Percentiles rank a stretch among this genome's conserved stretches.
Evolutionary conservation across 2,888 invertebrate genomes (phyloP).

Genomic region (Lottia gigantea): DNA sequence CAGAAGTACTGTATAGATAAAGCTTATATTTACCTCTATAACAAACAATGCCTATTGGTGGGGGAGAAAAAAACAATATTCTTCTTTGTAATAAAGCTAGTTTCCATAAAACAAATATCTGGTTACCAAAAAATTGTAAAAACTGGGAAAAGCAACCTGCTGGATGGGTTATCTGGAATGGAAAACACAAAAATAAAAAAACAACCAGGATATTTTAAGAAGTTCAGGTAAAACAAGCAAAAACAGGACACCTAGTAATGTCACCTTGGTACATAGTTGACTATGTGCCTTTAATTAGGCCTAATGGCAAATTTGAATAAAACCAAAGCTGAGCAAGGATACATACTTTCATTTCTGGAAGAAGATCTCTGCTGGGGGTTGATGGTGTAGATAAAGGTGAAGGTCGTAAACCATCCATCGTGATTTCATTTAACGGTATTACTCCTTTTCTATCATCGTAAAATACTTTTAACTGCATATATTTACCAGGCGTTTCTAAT

Average conservation of each 20-base stretch:
- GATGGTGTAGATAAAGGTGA: slow-evolving; percentile 51
- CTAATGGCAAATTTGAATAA: too few species aligned
- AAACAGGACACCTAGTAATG: too few species aligned
- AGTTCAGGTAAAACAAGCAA: too few species aligned
- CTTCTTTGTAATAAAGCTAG: slow-evolving; percentile 66
- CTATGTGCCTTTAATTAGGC: too few species aligned
- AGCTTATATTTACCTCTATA: slow-evolving; percentile 61
- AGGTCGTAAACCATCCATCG: slow-evolving; percentile 38
- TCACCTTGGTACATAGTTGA: too few species aligned
- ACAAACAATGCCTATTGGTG: slow-evolving; percentile 69
- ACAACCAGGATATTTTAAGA: too few species aligned
- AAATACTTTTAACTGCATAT: slow-evolving; percentile 63
- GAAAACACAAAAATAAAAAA: slow-evolving; percentile 12
- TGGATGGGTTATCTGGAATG: slow-evolving; percentile 67
- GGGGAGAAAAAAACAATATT: slow-evolving; percentile 69
- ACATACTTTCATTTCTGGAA: slow-evolving; percentile 56
- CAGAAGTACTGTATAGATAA: not conserved
- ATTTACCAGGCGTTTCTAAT: slow-evolving; percentile 66
- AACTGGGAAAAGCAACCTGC: slow-evolving; percentile 68
- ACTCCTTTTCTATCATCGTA: slow-evolving; percentile 64
- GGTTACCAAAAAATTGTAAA: slow-evolving; percentile 67
- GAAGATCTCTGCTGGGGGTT: slow-evolving; percentile 43
- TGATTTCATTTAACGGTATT: slow-evolving; percentile 38
- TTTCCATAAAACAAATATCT: slow-evolving; percentile 69
- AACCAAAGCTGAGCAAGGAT: too few species aligned